Evolutionary conservation across 2,888 invertebrate genomes (phyloP).

Genomic region (Parnassius orleans): DNA sequence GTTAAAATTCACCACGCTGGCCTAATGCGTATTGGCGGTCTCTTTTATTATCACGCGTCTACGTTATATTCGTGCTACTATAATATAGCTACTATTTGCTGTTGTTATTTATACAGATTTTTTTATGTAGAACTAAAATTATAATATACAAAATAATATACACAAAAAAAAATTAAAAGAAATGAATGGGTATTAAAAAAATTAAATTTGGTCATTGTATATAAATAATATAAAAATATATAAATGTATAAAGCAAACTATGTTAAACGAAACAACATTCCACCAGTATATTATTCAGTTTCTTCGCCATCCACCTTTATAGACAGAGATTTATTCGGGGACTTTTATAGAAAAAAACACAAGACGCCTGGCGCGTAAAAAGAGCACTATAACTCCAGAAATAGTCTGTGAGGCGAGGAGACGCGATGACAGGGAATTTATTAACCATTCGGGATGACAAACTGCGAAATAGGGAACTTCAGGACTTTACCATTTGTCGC

Average conservation of each 20-base stretch:
- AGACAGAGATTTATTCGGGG: conserved; percentile 35
- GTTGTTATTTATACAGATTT: no score
- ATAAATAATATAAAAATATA: background rate
- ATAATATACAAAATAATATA: no score
- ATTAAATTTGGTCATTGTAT: no score
- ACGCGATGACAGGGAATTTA: conserved; percentile 75
- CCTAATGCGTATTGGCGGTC: no score
- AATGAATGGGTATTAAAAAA: no score
- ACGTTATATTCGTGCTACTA: no score
- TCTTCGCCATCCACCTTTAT: conserved; percentile 31
- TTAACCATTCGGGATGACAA: conserved; percentile 74
- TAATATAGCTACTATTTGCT: no score
- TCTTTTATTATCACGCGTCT: no score
- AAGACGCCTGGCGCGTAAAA: conserved; percentile 31
- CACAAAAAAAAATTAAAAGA: no score
- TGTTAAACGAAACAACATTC: conserved; percentile 24
- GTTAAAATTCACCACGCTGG: no score
- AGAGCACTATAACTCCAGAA: conserved; percentile 44
- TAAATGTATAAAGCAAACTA: conserved; percentile 17
- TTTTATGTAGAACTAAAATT: no score
- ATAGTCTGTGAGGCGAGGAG: conserved; percentile 58
- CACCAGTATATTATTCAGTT: conserved; percentile 31
- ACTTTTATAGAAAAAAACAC: conserved; percentile 34
- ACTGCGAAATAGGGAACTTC: conserved; percentile 58
- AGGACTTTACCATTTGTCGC: conserved; percentile 37